Evolutionary conservation across 2,113 vertebrate species (phyloP).

Genomic region (Illadopsis cleaveri): DNA sequence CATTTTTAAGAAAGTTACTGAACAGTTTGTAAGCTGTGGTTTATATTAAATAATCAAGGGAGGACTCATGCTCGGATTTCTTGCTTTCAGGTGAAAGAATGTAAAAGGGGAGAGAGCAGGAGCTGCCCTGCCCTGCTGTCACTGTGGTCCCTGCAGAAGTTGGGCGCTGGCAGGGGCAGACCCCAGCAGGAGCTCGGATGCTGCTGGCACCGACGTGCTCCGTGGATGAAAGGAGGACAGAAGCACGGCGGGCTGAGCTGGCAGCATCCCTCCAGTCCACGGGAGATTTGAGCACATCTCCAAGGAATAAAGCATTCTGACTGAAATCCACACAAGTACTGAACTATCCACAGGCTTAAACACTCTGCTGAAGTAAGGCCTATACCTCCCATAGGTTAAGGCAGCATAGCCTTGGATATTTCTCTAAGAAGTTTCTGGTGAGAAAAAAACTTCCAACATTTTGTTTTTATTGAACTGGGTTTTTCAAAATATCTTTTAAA

Average conservation of each 20-base stretch:
- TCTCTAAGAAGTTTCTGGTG: neutral
- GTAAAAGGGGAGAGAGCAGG: neutral
- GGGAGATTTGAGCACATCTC: neutral
- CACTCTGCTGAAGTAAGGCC: neutral
- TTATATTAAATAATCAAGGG: neutral
- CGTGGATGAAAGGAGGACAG: neutral
- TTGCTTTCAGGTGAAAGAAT: neutral
- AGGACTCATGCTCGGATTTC: neutral
- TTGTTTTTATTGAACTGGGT: neutral
- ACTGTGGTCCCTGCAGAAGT: neutral
- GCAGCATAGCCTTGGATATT: neutral
- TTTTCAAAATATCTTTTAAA: neutral
- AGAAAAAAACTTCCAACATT: neutral
- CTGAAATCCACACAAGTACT: neutral
- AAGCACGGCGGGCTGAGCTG: accelerated
- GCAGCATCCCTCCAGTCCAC: neutral
- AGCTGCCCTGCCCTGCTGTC: neutral
- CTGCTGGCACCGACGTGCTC: accelerated
- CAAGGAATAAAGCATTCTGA: neutral
- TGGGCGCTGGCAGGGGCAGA: neutral
- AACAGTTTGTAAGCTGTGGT: neutral
- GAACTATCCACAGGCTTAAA: neutral
- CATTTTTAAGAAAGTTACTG: neutral
- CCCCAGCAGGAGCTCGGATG: accelerated
- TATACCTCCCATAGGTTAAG: neutral